These are phyloP conservation scores for Syndactyla subalaris DNA, from an alignment of 2,797 vertebrate species.

Conservation along the genomic window DNA sequence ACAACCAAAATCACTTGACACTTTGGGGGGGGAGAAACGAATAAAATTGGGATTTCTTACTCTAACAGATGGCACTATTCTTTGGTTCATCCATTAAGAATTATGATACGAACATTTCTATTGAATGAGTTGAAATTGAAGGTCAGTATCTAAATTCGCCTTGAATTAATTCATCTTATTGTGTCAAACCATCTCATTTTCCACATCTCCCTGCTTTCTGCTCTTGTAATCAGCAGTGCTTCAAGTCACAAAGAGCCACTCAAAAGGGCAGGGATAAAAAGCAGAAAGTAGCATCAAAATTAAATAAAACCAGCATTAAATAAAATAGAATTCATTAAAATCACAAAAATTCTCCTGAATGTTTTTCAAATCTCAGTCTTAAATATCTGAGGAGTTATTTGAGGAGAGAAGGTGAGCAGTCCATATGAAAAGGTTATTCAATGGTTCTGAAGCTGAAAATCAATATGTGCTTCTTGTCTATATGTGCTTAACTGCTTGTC, in stretches of 20 bases:
- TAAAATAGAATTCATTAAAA: neutral
- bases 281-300: neutral
- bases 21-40: neutral
- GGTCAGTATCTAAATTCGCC: conserved; percentile 17
- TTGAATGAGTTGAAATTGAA: neutral
- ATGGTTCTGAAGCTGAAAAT: neutral
- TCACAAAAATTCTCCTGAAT: neutral
- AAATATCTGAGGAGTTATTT: neutral
- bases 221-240: neutral
- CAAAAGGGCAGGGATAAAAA: neutral
- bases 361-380: neutral
- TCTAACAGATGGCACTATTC: neutral
- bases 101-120: neutral
- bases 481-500: neutral
- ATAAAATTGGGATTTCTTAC: neutral
- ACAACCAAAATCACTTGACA: neutral
- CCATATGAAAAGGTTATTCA: neutral
- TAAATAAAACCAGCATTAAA: neutral
- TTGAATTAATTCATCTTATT: conserved; percentile 4
- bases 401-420: neutral
- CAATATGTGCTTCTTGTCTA: neutral
- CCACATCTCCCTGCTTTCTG: neutral
- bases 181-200: neutral
- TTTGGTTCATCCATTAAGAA: neutral
- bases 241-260: neutral